Percentiles rank a stretch among this genome's conserved stretches.
phyloP scores from a whole-genome alignment of 2,797 vertebrate genomes.

The Pelodytes ibericus region DNA sequence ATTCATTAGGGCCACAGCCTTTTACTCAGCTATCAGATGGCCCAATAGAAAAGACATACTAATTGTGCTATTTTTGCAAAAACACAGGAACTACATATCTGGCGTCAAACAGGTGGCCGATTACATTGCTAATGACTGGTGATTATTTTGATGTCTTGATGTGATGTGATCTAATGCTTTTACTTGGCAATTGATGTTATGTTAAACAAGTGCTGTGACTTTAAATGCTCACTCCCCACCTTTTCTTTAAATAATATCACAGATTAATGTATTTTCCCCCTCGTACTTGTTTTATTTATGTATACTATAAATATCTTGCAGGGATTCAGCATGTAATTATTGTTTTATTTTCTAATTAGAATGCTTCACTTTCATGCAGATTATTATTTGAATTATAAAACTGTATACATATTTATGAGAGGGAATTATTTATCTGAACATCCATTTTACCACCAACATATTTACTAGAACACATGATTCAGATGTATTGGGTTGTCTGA shows the following conservation, averaged over 20 bases:
- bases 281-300: slow-evolving; percentile 50
- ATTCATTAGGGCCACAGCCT: too few relatives aligned
- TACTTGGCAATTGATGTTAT: neutral
- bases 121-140: neutral
- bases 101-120: too few relatives aligned
- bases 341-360: slow-evolving; percentile 55
- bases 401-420: slow-evolving; percentile 50
- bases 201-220: neutral
- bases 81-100: too few relatives aligned
- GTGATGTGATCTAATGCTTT: neutral
- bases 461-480: slow-evolving; percentile 46
- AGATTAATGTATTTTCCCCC: slow-evolving; percentile 27
- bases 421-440: slow-evolving; percentile 44
- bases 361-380: slow-evolving; percentile 51
- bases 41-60: too few relatives aligned
- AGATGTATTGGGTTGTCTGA: slow-evolving; percentile 14
- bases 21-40: too few relatives aligned
- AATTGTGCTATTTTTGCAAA: too few relatives aligned
- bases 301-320: slow-evolving; percentile 42
- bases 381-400: slow-evolving; percentile 53
- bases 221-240: slow-evolving; percentile 10
- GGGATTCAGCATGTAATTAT: slow-evolving; percentile 46
- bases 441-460: slow-evolving; percentile 31
- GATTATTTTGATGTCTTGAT: neutral
- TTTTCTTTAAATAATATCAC: slow-evolving; percentile 11